These are phyloP conservation scores for Passerculus sandwichensis DNA, from an alignment of 2,797 vertebrate genomes.

Conservation along the genomic window DNA sequence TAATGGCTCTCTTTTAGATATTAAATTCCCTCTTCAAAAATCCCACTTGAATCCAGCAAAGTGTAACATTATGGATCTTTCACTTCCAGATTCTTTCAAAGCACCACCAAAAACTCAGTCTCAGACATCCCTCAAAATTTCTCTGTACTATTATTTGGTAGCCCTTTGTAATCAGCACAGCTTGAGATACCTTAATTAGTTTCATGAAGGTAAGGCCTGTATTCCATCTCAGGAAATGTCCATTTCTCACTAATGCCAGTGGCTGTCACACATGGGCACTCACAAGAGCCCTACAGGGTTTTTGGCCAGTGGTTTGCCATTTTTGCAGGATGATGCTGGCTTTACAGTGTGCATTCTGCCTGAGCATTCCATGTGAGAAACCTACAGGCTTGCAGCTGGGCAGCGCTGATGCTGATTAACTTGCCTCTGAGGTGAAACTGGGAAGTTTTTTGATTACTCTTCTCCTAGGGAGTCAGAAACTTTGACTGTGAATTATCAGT, in stretches of 20 bases:
- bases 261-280: background rate
- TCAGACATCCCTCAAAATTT: background rate
- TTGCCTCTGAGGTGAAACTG: background rate
- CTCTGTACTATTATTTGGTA: background rate
- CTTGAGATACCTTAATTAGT: background rate
- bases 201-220: conserved; percentile 6
- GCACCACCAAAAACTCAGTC: conserved; percentile 12
- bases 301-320: background rate
- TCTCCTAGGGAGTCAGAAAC: background rate
- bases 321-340: background rate
- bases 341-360: background rate
- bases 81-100: background rate
- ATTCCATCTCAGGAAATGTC: background rate
- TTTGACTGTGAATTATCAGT: background rate
- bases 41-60: conserved; percentile 29
- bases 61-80: background rate
- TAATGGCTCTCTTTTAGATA: conserved; percentile 32
- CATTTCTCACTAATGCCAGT: background rate
- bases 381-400: background rate
- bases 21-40: conserved; percentile 28
- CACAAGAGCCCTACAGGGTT: background rate
- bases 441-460: background rate
- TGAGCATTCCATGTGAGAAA: background rate
- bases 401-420: background rate
- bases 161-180: conserved; percentile 1